Evolutionary conservation across 1,140 invertebrate genomes (phyloP).

Genomic region (Lordiphosa mommai): DNA sequence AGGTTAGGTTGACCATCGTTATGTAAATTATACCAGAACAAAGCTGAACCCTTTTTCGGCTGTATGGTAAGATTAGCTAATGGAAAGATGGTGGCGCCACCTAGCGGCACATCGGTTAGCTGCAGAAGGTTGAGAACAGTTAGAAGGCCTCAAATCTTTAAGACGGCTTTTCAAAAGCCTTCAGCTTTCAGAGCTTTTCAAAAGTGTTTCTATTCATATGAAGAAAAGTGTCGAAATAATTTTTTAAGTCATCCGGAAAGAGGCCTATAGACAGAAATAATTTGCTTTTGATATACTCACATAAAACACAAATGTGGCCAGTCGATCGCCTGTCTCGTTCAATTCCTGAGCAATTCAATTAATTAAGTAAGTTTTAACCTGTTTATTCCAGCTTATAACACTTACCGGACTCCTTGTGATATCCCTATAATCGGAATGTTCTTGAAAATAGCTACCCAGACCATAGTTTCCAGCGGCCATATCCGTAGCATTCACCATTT

Average conservation of each 20-base stretch:
- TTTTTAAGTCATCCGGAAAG: too few relatives aligned
- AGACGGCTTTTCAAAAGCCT: too few relatives aligned
- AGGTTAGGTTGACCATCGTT: slow-evolving; percentile 28
- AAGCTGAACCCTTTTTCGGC: slow-evolving; percentile 17
- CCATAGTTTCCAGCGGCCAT: slow-evolving; percentile 27
- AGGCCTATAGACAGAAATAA: too few relatives aligned
- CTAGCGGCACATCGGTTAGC: slow-evolving; percentile 22
- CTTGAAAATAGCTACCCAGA: slow-evolving; percentile 21
- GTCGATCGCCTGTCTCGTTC: slow-evolving; percentile 6
- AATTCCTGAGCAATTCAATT: not conserved
- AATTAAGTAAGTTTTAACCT: not conserved
- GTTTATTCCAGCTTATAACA: not conserved
- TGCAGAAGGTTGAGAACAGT: not conserved
- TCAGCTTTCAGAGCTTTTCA: too few relatives aligned
- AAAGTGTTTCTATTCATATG: too few relatives aligned
- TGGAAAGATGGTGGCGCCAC: slow-evolving; percentile 26
- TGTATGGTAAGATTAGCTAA: slow-evolving; percentile 16
- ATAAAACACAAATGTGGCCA: slow-evolving; percentile 31
- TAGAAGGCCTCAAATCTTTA: not conserved
- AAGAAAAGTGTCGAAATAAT: too few relatives aligned
- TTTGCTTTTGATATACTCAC: not conserved
- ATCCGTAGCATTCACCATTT: not conserved
- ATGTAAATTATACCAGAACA: slow-evolving; percentile 36
- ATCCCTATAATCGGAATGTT: slow-evolving; percentile 28
- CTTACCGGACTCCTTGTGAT: slow-evolving; percentile 7